phyloP scores from a whole-genome alignment of 2,797 vertebrate species.

The Trematomus bernacchii region DNA sequence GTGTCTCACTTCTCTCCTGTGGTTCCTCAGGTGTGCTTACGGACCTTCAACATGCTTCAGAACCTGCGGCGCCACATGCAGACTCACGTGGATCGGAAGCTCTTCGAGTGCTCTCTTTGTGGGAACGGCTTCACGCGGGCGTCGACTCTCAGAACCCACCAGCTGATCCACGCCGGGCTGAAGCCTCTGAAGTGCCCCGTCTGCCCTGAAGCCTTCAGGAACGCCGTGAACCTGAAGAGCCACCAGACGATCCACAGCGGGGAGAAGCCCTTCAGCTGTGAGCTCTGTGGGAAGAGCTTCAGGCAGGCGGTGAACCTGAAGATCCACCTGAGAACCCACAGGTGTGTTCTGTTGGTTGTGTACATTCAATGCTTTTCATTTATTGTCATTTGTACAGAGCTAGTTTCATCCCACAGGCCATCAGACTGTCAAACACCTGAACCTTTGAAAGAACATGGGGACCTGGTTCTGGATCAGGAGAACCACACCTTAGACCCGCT shows the following conservation, averaged over 20 bases:
- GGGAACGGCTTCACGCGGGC: constrained; percentile 84
- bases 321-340: constrained; percentile 82
- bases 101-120: constrained; percentile 77
- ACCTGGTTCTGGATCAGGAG: too few relatives aligned
- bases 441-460: too few relatives aligned
- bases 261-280: constrained; percentile 77
- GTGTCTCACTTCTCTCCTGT: too few relatives aligned
- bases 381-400: too few relatives aligned
- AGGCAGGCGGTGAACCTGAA: constrained; percentile 83
- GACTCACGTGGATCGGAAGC: constrained; percentile 76
- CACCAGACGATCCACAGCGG: constrained; percentile 84
- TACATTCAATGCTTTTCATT: too few relatives aligned
- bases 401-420: too few relatives aligned
- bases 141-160: constrained; percentile 80
- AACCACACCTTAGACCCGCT: too few relatives aligned
- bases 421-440: too few relatives aligned
- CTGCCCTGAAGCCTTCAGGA: constrained; percentile 83
- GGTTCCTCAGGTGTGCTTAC: constrained; percentile 70
- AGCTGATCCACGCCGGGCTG: constrained; percentile 83
- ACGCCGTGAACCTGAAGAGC: constrained; percentile 83
- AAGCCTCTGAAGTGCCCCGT: constrained; percentile 79
- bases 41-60: constrained; percentile 81
- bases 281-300: constrained; percentile 83
- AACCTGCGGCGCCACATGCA: constrained; percentile 82
- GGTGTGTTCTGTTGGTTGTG: too few relatives aligned